Percentiles rank a stretch among this genome's conserved stretches.
phyloP scores from a whole-genome alignment of 2,888 invertebrate genomes.

The Drosophila glabriapex region DNA sequence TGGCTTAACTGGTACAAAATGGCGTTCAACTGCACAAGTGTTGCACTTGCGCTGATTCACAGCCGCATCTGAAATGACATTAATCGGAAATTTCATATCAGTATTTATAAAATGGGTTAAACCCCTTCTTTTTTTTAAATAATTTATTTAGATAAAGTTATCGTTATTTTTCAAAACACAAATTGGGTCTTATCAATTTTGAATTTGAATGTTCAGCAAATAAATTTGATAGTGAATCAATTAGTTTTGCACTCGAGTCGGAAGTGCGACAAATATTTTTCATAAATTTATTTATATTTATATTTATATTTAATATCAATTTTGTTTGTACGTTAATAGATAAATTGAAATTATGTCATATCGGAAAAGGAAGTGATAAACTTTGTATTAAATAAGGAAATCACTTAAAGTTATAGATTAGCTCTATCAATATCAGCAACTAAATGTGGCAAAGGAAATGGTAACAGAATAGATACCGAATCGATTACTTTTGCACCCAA shows the following conservation, averaged over 20 bases:
- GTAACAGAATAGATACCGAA: not conserved
- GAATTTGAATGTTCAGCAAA: not conserved
- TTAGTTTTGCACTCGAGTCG: conserved; percentile 19
- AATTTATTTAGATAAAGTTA: conserved; percentile 2
- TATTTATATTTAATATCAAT: not conserved
- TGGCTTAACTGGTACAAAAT: conserved; percentile 32
- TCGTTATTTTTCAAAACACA: not conserved
- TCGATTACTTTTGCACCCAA: conserved; percentile 7
- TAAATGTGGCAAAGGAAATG: not conserved
- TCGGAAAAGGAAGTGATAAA: conserved; percentile 27
- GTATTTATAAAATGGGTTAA: not conserved
- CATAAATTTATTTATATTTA: not conserved
- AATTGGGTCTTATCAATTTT: conserved; percentile 10
- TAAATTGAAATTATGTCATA: conserved; percentile 1
- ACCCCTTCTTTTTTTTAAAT: not conserved
- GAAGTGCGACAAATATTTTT: conserved; percentile 14
- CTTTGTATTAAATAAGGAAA: not conserved
- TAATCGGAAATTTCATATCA: conserved; percentile 1
- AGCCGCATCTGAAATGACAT: conserved; percentile 18
- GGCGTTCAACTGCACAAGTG: conserved; percentile 26
- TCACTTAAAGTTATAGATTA: not conserved
- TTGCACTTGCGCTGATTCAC: conserved; percentile 22
- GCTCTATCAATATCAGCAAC: not conserved
- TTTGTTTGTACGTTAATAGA: not conserved
- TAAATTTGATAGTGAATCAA: conserved; percentile 15